Conservation (phyloP, 2,113 vertebrate species). For the Aspidoscelis tigris region DNA sequence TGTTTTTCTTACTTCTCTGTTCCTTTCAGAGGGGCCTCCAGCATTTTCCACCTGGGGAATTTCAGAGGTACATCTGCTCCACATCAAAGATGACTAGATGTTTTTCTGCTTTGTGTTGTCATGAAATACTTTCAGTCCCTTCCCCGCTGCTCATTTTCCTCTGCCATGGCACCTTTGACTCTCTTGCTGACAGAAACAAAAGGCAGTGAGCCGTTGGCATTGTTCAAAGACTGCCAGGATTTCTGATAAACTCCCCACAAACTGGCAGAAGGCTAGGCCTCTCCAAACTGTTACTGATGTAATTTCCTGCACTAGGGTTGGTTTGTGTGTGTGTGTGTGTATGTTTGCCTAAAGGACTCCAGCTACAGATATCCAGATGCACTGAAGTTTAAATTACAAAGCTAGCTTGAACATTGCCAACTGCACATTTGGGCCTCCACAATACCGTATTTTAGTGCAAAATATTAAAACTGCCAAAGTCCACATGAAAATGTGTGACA, state of each 20-base stretch:
- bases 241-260: slow-evolving; percentile 57
- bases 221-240: slow-evolving; percentile 56
- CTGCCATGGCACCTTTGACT: slow-evolving; percentile 9
- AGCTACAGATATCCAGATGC: slow-evolving; percentile 41
- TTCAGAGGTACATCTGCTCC: slow-evolving; percentile 63
- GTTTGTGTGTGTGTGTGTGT: slow-evolving; percentile 66
- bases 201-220: slow-evolving; percentile 55
- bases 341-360: slow-evolving; percentile 53
- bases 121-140: slow-evolving; percentile 51
- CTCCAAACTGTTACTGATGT: slow-evolving; percentile 51
- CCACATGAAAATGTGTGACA: slow-evolving; percentile 32
- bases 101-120: slow-evolving; percentile 55
- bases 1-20: neutral
- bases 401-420: slow-evolving; percentile 41
- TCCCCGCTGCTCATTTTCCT: slow-evolving; percentile 40
- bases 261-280: slow-evolving; percentile 49
- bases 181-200: slow-evolving; percentile 57
- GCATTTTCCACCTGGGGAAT: slow-evolving; percentile 53
- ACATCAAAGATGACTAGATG: slow-evolving; percentile 64
- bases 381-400: slow-evolving; percentile 53
- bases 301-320: slow-evolving; percentile 60
- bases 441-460: slow-evolving; percentile 34
- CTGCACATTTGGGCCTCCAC: slow-evolving; percentile 37
- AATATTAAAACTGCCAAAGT: slow-evolving; percentile 47
- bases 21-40: neutral